Conservation (phyloP, 2,113 vertebrate genomes). For the Clarias batrachus region DNA sequence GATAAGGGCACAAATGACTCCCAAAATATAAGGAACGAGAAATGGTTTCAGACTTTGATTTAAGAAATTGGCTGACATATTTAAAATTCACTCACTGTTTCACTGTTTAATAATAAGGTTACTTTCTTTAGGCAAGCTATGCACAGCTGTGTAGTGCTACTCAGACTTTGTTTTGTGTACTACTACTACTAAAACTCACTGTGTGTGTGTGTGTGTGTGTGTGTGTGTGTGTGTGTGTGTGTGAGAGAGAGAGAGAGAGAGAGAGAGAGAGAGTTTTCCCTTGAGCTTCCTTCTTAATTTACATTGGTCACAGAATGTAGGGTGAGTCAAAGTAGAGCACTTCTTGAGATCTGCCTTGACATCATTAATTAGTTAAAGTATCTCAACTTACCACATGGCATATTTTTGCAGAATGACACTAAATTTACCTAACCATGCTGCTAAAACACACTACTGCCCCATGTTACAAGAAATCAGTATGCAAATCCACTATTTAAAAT, state of each 20-base stretch:
- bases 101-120: background rate
- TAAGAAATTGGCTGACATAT: background rate
- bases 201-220: background rate
- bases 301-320: background rate
- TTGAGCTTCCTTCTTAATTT: background rate
- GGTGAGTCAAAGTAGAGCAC: background rate
- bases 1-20: background rate
- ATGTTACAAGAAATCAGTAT: background rate
- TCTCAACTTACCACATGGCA: background rate
- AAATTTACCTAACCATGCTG: background rate
- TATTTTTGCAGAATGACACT: background rate
- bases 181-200: background rate
- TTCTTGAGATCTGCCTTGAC: background rate
- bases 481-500: background rate
- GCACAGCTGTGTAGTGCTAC: background rate
- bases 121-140: background rate
- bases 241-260: no score
- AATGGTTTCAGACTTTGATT: slow-evolving; percentile 3
- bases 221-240: background rate
- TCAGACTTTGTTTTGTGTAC: background rate
- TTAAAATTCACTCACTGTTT: background rate
- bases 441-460: background rate
- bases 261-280: background rate
- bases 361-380: background rate
- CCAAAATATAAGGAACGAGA: background rate